Conservation (phyloP, 2,113 vertebrate species). For the Pachypanchax playfairii region DNA sequence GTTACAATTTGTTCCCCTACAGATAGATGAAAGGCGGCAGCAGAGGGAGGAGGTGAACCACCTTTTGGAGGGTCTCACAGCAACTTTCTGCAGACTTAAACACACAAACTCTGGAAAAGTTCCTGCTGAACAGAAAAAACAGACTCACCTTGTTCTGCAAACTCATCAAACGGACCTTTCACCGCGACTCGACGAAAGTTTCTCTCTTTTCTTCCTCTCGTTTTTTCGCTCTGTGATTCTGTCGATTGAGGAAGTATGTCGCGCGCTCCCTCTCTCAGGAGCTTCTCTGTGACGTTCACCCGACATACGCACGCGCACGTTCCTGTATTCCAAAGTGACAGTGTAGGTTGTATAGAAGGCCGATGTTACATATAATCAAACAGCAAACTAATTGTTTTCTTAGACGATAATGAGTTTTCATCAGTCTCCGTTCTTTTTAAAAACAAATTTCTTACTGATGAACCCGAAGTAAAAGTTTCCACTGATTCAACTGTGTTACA, state of each 20-base stretch:
- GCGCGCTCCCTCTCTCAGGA: slow-evolving; percentile 44
- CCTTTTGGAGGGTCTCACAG: background rate
- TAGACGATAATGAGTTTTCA: no score
- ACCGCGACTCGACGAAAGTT: slow-evolving; percentile 29
- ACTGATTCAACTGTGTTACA: no score
- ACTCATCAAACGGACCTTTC: slow-evolving; percentile 8
- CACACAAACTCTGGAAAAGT: background rate
- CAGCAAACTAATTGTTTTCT: no score
- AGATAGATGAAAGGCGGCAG: slow-evolving; percentile 5
- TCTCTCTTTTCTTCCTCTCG: slow-evolving; percentile 34
- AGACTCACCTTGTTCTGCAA: slow-evolving; percentile 56
- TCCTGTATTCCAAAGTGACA: background rate
- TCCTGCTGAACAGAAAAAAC: background rate
- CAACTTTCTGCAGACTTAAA: slow-evolving; percentile 30
- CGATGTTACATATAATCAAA: background rate
- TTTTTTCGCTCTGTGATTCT: slow-evolving; percentile 60
- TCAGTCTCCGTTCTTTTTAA: no score
- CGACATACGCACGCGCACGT: slow-evolving; percentile 27
- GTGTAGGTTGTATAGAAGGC: background rate
- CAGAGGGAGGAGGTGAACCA: background rate
- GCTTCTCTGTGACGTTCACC: slow-evolving; percentile 68
- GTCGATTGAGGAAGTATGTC: slow-evolving; percentile 73
- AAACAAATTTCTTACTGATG: no score
- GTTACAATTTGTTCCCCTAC: slow-evolving; percentile 9
- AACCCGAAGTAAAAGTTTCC: no score